These are phyloP conservation scores for Julus scandinavius DNA, from an alignment of 2,888 invertebrate genomes.

Conservation along the genomic window DNA sequence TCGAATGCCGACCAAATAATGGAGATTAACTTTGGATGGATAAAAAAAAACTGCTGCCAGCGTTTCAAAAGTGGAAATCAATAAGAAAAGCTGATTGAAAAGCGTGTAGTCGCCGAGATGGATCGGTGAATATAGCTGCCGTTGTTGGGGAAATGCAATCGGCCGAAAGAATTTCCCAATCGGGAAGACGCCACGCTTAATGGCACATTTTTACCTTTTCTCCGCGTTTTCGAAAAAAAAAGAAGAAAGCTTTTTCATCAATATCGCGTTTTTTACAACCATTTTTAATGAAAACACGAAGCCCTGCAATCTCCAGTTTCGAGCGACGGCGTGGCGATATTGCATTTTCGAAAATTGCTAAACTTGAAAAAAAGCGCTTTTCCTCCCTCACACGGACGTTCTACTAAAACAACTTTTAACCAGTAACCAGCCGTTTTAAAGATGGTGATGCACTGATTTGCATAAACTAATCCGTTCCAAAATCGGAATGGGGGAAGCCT, in stretches of 20 bases:
- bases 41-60: conserved; percentile 19
- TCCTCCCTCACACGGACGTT: neutral
- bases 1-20: conserved; percentile 34
- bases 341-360: neutral
- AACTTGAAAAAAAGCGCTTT: neutral
- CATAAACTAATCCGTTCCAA: neutral
- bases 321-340: neutral
- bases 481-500: neutral
- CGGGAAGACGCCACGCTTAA: conserved; percentile 43
- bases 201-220: conserved; percentile 46
- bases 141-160: conserved; percentile 29
- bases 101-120: conserved; percentile 46
- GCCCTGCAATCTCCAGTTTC: conserved; percentile 14
- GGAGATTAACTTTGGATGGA: conserved; percentile 46
- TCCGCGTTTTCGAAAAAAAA: neutral
- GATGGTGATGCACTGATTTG: neutral
- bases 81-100: conserved; percentile 46
- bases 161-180: conserved; percentile 46
- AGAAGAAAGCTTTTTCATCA: neutral
- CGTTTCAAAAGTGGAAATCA: conserved; percentile 46
- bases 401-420: neutral
- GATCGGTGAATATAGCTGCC: neutral
- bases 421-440: neutral
- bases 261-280: neutral
- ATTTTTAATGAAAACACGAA: conserved; percentile 36